phyloP scores from a whole-genome alignment of 1,140 invertebrate species.

The Aplysia californica region DNA sequence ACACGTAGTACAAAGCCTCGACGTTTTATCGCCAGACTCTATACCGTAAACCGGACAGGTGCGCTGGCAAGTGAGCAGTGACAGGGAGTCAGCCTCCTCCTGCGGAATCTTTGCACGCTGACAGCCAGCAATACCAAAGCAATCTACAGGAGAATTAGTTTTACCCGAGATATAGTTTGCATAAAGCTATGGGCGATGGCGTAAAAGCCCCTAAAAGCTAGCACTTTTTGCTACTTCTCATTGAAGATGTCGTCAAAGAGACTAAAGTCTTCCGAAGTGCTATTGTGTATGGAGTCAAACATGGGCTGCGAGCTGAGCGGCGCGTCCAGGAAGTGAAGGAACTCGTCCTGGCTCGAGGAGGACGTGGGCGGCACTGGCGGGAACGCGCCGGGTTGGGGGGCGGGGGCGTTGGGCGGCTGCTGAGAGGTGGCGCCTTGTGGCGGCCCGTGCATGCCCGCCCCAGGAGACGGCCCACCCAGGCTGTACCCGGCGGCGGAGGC shows the following conservation, averaged over 20 bases:
- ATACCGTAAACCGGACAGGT: too few relatives aligned
- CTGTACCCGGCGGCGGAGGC: slow-evolving; percentile 4
- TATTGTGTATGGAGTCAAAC: slow-evolving; percentile 52
- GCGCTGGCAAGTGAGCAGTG: too few relatives aligned
- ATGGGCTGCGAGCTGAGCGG: slow-evolving; percentile 44
- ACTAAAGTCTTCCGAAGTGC: slow-evolving; percentile 39
- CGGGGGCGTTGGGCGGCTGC: slow-evolving; percentile 24
- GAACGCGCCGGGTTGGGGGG: slow-evolving; percentile 1
- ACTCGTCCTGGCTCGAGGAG: slow-evolving; percentile 50
- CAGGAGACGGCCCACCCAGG: slow-evolving; percentile 13
- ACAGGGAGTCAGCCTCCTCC: too few relatives aligned
- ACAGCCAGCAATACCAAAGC: too few relatives aligned
- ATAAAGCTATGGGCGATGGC: too few relatives aligned
- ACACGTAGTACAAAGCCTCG: too few relatives aligned
- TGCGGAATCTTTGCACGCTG: too few relatives aligned
- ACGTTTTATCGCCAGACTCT: too few relatives aligned
- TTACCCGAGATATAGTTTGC: too few relatives aligned
- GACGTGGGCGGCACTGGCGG: slow-evolving; percentile 17
- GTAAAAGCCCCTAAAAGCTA: too few relatives aligned
- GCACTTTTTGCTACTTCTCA: slow-evolving; percentile 10
- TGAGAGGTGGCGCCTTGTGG: slow-evolving; percentile 27
- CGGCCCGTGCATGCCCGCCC: not conserved
- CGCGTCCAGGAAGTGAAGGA: slow-evolving; percentile 57
- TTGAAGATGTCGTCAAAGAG: slow-evolving; percentile 53
- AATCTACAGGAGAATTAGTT: too few relatives aligned